Conservation (phyloP, 2,888 invertebrate species). For the Plebejus anna region DNA sequence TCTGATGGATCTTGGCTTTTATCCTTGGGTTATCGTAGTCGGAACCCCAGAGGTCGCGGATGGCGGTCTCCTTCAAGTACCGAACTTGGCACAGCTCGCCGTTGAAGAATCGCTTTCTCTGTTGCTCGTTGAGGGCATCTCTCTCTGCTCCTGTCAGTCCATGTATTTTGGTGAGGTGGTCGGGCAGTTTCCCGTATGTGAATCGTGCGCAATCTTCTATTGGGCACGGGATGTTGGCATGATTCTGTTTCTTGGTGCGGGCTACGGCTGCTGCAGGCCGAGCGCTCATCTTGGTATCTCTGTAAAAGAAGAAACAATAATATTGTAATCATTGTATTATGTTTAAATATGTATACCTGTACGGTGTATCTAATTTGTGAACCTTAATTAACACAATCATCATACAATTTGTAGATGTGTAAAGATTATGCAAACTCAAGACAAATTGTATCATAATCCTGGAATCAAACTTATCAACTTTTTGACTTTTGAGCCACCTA, state of each 20-base stretch:
- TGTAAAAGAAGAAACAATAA: conserved; percentile 43
- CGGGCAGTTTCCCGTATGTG: conserved; percentile 75
- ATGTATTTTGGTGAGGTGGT: conserved; percentile 75
- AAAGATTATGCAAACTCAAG: too few relatives aligned
- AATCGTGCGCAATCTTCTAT: conserved; percentile 77
- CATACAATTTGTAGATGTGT: too few relatives aligned
- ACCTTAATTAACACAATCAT: too few relatives aligned
- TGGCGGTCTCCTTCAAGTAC: conserved; percentile 73
- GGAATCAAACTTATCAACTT: too few relatives aligned
- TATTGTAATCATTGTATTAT: not conserved
- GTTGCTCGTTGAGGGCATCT: conserved; percentile 73
- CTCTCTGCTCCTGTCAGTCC: conserved; percentile 72
- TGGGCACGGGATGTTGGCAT: conserved; percentile 76
- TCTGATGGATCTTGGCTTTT: conserved; percentile 73
- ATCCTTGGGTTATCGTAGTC: conserved; percentile 75
- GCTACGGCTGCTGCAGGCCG: conserved; percentile 53
- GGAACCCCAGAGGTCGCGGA: conserved; percentile 74
- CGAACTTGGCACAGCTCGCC: conserved; percentile 77
- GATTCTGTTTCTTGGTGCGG: conserved; percentile 76
- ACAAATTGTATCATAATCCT: too few relatives aligned
- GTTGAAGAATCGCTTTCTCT: conserved; percentile 74
- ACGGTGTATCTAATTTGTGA: too few relatives aligned
- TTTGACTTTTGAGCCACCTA: too few relatives aligned
- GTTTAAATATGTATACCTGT: too few relatives aligned
- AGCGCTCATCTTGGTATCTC: conserved; percentile 49